These are phyloP conservation scores for Amniataba percoides DNA, from an alignment of 2,797 vertebrate genomes.

Conservation along the genomic window DNA sequence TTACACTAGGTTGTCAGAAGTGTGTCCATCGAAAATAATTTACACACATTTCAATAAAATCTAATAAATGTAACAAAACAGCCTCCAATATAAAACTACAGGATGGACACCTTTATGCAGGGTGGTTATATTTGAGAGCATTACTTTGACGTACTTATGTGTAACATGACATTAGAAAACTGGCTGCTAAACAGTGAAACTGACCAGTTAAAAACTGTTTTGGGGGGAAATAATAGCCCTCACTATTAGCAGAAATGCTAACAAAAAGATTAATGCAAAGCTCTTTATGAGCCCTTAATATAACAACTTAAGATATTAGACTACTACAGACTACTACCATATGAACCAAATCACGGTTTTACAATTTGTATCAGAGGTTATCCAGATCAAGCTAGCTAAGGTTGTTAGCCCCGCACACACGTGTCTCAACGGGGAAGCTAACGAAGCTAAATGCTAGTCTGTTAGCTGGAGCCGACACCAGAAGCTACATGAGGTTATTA, in stretches of 20 bases:
- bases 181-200: background rate
- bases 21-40: no score
- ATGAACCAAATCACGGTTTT: background rate
- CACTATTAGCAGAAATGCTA: background rate
- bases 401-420: constrained; percentile 66
- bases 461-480: constrained; percentile 10
- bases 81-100: background rate
- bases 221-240: background rate
- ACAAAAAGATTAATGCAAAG: fast-evolving
- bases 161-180: background rate
- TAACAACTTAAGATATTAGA: background rate
- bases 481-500: background rate
- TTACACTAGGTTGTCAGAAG: no score
- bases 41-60: background rate
- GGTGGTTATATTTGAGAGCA: background rate
- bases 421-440: constrained; percentile 46
- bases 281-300: background rate
- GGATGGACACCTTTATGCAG: background rate
- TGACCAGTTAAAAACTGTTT: background rate
- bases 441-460: constrained; percentile 33
- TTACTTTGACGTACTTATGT: background rate
- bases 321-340: fast-evolving
- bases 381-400: background rate
- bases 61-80: background rate
- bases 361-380: background rate